phyloP scores from a whole-genome alignment of 2,888 invertebrate genomes.

The Xestia sexstrigata region DNA sequence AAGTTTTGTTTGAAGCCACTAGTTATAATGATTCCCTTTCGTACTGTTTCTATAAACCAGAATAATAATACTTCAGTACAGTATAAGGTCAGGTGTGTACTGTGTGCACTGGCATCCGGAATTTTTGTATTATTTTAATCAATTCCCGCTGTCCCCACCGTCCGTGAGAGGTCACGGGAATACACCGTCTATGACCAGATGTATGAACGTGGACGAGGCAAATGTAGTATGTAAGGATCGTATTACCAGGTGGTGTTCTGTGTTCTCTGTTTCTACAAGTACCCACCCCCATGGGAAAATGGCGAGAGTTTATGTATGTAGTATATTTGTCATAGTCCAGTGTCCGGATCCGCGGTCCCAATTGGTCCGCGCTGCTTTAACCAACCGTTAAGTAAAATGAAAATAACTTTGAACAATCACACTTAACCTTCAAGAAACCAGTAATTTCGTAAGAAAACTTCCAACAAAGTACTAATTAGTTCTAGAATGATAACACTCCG shows the following conservation, averaged over 20 bases:
- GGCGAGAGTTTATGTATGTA: neutral
- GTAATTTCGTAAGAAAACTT: slow-evolving; percentile 35
- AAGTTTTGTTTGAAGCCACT: neutral
- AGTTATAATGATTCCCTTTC: neutral
- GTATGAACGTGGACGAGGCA: no score
- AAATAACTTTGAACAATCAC: slow-evolving; percentile 10
- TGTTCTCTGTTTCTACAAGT: no score
- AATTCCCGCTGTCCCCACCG: no score
- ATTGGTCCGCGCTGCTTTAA: neutral
- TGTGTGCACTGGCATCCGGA: no score
- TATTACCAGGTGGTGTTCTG: no score
- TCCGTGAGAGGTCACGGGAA: no score
- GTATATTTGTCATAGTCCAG: neutral
- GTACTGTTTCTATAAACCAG: neutral
- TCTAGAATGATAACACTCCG: slow-evolving; percentile 47
- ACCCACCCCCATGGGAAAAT: no score
- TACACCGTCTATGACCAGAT: no score
- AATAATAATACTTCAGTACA: neutral
- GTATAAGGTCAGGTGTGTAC: no score
- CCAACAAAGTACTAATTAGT: slow-evolving; percentile 28
- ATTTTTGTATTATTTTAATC: no score
- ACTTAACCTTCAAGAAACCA: slow-evolving; percentile 32
- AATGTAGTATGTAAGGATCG: no score
- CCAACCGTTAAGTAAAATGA: slow-evolving; percentile 15
- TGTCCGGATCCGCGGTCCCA: neutral